Conservation (phyloP, 2,113 vertebrate genomes). For the Macrotus californicus region DNA sequence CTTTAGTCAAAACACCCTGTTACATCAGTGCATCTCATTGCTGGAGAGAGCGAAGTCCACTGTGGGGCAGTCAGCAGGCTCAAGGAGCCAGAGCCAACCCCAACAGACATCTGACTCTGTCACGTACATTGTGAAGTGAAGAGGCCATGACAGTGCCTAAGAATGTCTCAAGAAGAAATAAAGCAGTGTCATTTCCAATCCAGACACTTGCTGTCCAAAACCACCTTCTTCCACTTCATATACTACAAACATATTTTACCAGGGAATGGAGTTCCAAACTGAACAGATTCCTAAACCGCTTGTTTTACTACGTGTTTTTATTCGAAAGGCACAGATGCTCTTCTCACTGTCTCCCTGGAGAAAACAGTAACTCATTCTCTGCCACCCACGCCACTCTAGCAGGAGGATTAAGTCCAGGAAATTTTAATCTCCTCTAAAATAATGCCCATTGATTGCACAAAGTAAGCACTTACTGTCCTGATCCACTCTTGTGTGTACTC, state of each 20-base stretch:
- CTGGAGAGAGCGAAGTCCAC: neutral
- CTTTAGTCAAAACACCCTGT: neutral
- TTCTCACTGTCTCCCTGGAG: slow-evolving; percentile 49
- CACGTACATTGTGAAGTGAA: neutral
- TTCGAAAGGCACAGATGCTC: slow-evolving; percentile 40
- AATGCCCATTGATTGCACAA: slow-evolving; percentile 70
- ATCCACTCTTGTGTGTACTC: slow-evolving; percentile 67
- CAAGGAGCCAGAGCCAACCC: neutral
- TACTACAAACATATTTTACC: neutral
- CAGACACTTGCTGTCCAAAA: neutral
- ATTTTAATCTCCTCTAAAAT: slow-evolving; percentile 75
- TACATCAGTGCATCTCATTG: neutral
- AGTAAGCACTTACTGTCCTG: slow-evolving; percentile 65
- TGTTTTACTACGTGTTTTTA: slow-evolving; percentile 43
- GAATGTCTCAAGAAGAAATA: neutral
- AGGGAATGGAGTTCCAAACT: slow-evolving; percentile 28
- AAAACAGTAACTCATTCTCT: slow-evolving; percentile 62
- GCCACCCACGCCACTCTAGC: neutral
- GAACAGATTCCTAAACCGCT: slow-evolving; percentile 35
- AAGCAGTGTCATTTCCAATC: neutral
- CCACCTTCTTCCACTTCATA: neutral
- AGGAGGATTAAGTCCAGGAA: slow-evolving; percentile 68
- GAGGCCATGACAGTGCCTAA: neutral
- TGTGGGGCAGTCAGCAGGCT: neutral
- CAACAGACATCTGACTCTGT: neutral